These are phyloP conservation scores for Gephyroberyx darwinii DNA, from an alignment of 2,797 vertebrate species.

Conservation along the genomic window DNA sequence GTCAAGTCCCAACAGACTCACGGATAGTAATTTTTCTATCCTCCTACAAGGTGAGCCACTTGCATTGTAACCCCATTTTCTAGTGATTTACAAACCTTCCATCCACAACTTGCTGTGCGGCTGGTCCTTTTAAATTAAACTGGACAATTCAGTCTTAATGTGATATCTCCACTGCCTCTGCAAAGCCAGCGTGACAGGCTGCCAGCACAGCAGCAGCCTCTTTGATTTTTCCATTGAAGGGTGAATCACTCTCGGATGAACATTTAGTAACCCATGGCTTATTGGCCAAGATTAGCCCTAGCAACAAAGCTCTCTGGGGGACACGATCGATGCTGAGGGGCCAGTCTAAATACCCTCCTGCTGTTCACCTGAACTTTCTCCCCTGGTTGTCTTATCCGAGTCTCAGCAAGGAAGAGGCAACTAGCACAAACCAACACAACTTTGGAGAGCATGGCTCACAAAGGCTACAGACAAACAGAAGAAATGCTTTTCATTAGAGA, in stretches of 20 bases:
- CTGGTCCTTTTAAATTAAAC: slow-evolving; percentile 23
- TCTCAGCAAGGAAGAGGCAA: slow-evolving; percentile 16
- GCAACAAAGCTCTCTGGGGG: slow-evolving; percentile 48
- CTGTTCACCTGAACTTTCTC: slow-evolving; percentile 50
- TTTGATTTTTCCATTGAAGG: slow-evolving; percentile 60
- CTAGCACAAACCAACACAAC: neutral
- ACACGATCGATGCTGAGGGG: slow-evolving; percentile 47
- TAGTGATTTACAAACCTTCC: slow-evolving; percentile 10
- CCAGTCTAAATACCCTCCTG: slow-evolving; percentile 25
- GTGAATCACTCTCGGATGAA: slow-evolving; percentile 62
- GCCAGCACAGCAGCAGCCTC: slow-evolving; percentile 45
- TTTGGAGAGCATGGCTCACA: neutral
- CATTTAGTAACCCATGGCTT: slow-evolving; percentile 64
- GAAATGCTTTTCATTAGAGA: neutral
- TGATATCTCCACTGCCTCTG: slow-evolving; percentile 47
- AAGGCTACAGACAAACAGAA: neutral
- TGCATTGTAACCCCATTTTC: slow-evolving; percentile 5
- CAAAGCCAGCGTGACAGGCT: slow-evolving; percentile 32
- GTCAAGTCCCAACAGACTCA: slow-evolving; percentile 11
- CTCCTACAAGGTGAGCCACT: slow-evolving; percentile 1
- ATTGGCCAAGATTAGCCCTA: slow-evolving; percentile 54
- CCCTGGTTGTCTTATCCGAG: slow-evolving; percentile 9
- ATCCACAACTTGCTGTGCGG: slow-evolving; percentile 31
- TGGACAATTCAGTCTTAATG: slow-evolving; percentile 27
- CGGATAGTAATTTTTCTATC: slow-evolving; percentile 27